Conservation (phyloP, 2,797 vertebrate species). For the Bradypodion ventrale region DNA sequence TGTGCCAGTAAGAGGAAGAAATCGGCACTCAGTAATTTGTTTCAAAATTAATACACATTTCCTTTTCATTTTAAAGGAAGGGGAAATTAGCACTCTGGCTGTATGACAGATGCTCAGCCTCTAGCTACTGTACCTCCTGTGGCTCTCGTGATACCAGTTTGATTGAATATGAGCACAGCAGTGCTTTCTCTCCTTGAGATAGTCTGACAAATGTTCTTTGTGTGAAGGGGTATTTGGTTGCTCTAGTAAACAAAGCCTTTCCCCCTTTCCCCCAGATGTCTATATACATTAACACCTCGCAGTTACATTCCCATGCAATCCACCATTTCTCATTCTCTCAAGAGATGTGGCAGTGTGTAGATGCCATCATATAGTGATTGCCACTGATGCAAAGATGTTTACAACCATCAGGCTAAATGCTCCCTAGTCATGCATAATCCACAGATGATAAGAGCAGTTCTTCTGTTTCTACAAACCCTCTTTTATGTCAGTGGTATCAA, state of each 20-base stretch:
- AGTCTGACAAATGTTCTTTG: conserved; percentile 61
- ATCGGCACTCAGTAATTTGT: conserved; percentile 31
- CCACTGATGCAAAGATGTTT: conserved; percentile 42
- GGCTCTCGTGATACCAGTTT: conserved; percentile 54
- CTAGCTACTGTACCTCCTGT: conserved; percentile 49
- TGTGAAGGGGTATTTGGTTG: conserved; percentile 48
- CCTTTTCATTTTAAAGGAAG: conserved; percentile 19
- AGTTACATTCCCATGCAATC: conserved; percentile 35
- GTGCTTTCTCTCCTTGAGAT: conserved; percentile 49
- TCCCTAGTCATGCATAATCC: conserved; percentile 7
- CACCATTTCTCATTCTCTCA: conserved; percentile 45
- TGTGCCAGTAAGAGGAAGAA: conserved; percentile 24
- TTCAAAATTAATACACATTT: conserved; percentile 21
- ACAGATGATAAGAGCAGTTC: neutral
- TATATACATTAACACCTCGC: conserved; percentile 45
- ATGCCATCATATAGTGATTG: conserved; percentile 51
- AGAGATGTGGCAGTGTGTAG: conserved; percentile 36
- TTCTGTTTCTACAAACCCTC: neutral
- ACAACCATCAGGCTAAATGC: conserved; percentile 36
- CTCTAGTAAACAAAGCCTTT: conserved; percentile 52
- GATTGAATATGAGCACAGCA: conserved; percentile 52
- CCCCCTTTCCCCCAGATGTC: conserved; percentile 61
- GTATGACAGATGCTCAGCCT: conserved; percentile 53
- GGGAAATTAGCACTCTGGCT: conserved; percentile 29
- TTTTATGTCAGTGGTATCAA: conserved; percentile 1